A percentile compares a stretch with the other conserved stretches of the same genome.
Conservation (phyloP, 2,888 invertebrate species). For the Drosophila anomelani region DNA sequence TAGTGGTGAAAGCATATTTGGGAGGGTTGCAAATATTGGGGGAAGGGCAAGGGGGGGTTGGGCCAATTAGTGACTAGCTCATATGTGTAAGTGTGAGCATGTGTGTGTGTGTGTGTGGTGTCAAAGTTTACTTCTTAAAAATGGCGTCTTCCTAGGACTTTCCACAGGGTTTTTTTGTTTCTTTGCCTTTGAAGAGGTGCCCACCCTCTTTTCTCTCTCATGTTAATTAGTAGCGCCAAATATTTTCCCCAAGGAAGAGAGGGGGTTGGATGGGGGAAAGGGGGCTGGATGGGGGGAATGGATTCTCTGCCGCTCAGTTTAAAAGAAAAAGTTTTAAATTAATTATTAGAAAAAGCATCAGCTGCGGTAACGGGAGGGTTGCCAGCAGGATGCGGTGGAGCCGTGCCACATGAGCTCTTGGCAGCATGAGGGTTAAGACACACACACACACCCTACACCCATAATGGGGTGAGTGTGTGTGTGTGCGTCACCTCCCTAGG, state of each 20-base stretch:
- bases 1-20: conserved; percentile 35
- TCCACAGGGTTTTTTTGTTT: background rate
- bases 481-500: conserved; percentile 82
- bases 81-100: background rate
- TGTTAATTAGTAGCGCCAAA: conserved; percentile 46
- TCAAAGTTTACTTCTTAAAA: background rate
- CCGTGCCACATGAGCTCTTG: conserved; percentile 43
- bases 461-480: conserved; percentile 41
- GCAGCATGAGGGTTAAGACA: conserved; percentile 51
- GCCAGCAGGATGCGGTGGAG: conserved; percentile 22
- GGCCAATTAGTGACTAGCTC: conserved; percentile 23
- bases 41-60: too few relatives aligned
- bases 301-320: conserved; percentile 45
- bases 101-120: background rate
- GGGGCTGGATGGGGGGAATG: background rate
- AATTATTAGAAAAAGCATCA: conserved; percentile 83
- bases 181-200: background rate
- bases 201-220: conserved; percentile 5
- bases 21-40: background rate
- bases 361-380: conserved; percentile 57
- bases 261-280: background rate
- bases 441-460: conserved; percentile 6
- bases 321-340: conserved; percentile 84
- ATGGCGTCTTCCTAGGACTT: conserved; percentile 11
- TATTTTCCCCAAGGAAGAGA: background rate